Percentiles rank a stretch among this genome's conserved stretches.
Evolutionary conservation across 2,888 invertebrate genomes (phyloP).

Genomic region (Silvanus unidentatus): DNA sequence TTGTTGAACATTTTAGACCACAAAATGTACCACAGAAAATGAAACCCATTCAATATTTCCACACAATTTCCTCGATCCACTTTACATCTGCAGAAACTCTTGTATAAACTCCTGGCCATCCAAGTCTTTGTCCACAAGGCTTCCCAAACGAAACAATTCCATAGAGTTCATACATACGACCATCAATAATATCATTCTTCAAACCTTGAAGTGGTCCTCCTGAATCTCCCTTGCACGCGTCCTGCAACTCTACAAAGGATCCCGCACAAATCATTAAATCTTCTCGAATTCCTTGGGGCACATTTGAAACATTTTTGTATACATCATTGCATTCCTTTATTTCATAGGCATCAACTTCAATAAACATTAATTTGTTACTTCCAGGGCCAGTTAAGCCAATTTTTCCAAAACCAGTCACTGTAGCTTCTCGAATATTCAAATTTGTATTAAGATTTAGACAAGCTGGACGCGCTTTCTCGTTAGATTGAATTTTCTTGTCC

Average conservation of each 20-base stretch:
- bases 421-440: slow-evolving; percentile 5
- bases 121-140: slow-evolving; percentile 39
- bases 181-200: slow-evolving; percentile 25
- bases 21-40: too few species aligned
- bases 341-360: too few species aligned
- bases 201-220: slow-evolving; percentile 56
- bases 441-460: slow-evolving; percentile 34
- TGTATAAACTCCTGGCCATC: slow-evolving; percentile 48
- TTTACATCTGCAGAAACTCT: slow-evolving; percentile 46
- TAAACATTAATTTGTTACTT: not conserved
- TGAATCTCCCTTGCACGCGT: slow-evolving; percentile 61
- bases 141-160: slow-evolving; percentile 49
- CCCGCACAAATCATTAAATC: slow-evolving; percentile 54
- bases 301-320: too few species aligned
- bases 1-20: too few species aligned
- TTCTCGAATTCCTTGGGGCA: slow-evolving; percentile 45
- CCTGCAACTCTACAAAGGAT: slow-evolving; percentile 38
- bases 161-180: slow-evolving; percentile 49
- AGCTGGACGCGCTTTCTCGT: slow-evolving; percentile 46
- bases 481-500: too few species aligned
- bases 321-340: too few species aligned
- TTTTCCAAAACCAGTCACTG: slow-evolving; percentile 9
- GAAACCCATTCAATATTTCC: slow-evolving; percentile 32
- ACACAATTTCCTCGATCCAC: slow-evolving; percentile 51
- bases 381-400: slow-evolving; percentile 1